Base-by-base conservation (phyloP, 2,888 invertebrate genomes). In the Stenichneumon culpator region DNA sequence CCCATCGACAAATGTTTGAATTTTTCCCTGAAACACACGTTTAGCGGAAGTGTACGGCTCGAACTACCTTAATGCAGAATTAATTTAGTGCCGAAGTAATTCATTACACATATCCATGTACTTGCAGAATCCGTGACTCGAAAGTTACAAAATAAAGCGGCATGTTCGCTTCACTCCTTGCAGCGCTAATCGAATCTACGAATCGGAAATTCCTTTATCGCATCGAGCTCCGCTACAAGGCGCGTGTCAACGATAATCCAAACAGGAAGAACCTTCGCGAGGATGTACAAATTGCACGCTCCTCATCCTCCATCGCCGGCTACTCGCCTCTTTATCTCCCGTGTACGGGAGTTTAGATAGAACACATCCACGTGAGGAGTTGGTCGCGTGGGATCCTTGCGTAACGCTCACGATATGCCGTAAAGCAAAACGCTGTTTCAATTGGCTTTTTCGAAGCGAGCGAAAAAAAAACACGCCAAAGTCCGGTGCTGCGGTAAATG, bases 201-300 rank as follows among this genome's bases (percentile, higher is more conserved):
- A 60, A 60, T 28, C 25, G 28, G 60, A 16, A 25, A 28, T 60
- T 60, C 60, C 60, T 28, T 28, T 60, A 60, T 28, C 19, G 39
- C 39, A 25, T 9, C 32, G 6, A 25, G 16, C 54, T 14, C 22
- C n/a, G 25, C 47, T 47, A 74, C 28, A 50, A 47, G 39, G 19
- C 47, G n/a, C 63, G 63, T 63, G 63, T 74, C 63, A 74, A 74
- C 63, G 60, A 16, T 79, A 60, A 68, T 78, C n/a, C 52, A 63
- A 77, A 57, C 72, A 70, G 83, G 79, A 83, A 83, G 57, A 80
- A 79, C 75, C 65, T 79, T 57, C 67, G 32, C 79, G 79, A 75
- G 83, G 70, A 79, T 79, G 54, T 32, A 70, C 74, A 79, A 83
- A 83, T 79, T 75, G 79, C 79, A 67, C 39, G 47, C 63, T 82